Evolutionary conservation across 2,113 vertebrate species (phyloP), one percentile per base, ranked within the genome.

Genomic region (western clawed frog (Xenopus tropicalis)): DNA sequence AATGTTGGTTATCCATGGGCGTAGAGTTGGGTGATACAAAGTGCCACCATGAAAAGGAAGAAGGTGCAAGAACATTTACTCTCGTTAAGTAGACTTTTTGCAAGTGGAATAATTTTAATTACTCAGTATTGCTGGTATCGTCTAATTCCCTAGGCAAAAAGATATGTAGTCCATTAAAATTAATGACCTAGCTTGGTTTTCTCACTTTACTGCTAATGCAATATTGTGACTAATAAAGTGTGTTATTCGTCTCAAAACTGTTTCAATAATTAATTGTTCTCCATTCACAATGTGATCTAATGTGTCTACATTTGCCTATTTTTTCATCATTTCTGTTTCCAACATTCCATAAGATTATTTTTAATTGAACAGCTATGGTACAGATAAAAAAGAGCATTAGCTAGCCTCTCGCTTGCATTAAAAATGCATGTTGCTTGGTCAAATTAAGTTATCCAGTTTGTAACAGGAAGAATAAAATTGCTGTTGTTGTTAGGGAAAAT

Each of bases 151-250:
- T 11, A 22, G 72, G 44, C n/a, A 48, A 74, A 68, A 67, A 67
- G 67, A 74, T 61, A 56, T 51, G 23, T 19, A 59, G 72, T 61
- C 72, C 43, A 74, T 74, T 74, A 74, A 74, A 74, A 68, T 74
- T 67, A 74, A 74, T 74, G 72, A 52, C 64, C 65, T 67, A 16
- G 54, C 64, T 37, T 48, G 68, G n/a, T 29, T 66, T 67, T 68
- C 23, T 48, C 43, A 17, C 44, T 23, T 48, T 64, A 17, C 65
- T 61, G 65, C 64, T 67, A 74, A 68, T 61, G 72, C 64, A 67
- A 74, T 61, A 68, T 61, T 74, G 42, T 42, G 22, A 59, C 65
- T 74, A 74, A 74, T 74, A 74, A 74, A 68, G 56, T 67, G 64
- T 52, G 42, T 67, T 67, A 74, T 74, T 74, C 59, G 42, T 61